Evolutionary conservation across 2,888 invertebrate species (phyloP), one percentile per base, ranked within the genome.

Genomic region (Platyscelio sp.): DNA sequence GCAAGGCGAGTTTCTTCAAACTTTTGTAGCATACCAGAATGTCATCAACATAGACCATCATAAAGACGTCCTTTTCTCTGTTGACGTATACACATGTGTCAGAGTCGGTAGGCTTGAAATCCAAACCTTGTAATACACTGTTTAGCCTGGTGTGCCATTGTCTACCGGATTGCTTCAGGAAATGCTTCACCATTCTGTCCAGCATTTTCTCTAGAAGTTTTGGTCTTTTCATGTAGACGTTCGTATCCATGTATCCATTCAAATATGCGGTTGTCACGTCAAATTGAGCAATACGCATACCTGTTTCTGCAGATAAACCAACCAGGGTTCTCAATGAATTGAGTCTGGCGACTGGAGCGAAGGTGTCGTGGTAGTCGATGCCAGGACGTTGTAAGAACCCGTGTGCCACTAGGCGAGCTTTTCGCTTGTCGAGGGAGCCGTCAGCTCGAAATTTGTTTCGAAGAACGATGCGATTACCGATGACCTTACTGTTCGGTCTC

Each of bases 331-430:
- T 18, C 1, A 87, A 33, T 0, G 87, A 87, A 70, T 67, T 58
- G 9, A 67, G 22, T 33, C 56, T 40, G 0, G 67, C 76, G 33
- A 76, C 76, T 0, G 65, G 65, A 2, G 20, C 49, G 43, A 63
- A 75, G 3, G 79, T 87, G 20, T 87, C 85, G 9, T 85, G 46
- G 20, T 79, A 88, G 54, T 88, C 82, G 24, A 87, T 72, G 1
- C 86, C 79, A 2, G 80, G 85, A 0, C 67, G 43, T 27, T 58
- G 43, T 5, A 27, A 67, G n/a, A 75, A 75, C 3, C 63, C 54
- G 2, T 72, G 74, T 6, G 87, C 87, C 6, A 88, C 87, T 0
- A 87, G n/a, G 49, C 87, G 67, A 1, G 87, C 86, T 63, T 87
- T 88, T 54, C 83, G 54, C 49, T 61, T 58, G 13, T 86, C 84